Conservation (phyloP, 2,888 invertebrate species). For the Cerceris rybyensis region DNA sequence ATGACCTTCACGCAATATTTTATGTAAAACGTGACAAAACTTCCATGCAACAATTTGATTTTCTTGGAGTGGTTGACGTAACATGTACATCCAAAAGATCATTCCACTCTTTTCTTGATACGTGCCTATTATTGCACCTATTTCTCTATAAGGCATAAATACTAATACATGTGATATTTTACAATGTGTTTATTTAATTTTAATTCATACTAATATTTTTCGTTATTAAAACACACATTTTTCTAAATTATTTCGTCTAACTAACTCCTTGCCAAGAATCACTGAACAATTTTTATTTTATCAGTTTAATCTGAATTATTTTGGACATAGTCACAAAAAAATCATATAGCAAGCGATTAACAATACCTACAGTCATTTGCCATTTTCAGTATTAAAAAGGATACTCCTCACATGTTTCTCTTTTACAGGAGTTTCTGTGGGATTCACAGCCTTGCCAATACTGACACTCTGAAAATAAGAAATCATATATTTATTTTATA, state of each 20-base stretch:
- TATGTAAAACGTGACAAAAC: slow-evolving; percentile 98
- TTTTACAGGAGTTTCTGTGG: slow-evolving; percentile 96
- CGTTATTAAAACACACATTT: not conserved
- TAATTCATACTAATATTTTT: not conserved
- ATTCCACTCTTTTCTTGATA: slow-evolving; percentile 95
- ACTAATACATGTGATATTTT: not conserved
- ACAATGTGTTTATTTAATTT: slow-evolving; percentile 7
- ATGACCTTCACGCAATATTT: slow-evolving; percentile 97
- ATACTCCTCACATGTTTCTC: slow-evolving; percentile 98
- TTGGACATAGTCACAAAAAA: too few species aligned
- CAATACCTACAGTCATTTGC: not conserved
- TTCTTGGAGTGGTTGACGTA: slow-evolving; percentile 91
- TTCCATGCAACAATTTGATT: slow-evolving; percentile 99
- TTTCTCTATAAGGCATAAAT: slow-evolving; percentile 49
- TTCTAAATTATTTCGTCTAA: not conserved
- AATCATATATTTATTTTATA: slow-evolving; percentile 19
- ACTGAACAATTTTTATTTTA: too few species aligned
- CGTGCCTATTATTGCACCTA: slow-evolving; percentile 95
- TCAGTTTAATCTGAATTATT: too few species aligned
- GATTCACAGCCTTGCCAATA: slow-evolving; percentile 96
- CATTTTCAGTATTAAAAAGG: slow-evolving; percentile 73
- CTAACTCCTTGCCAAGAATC: slow-evolving; percentile 11
- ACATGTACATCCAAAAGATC: slow-evolving; percentile 92
- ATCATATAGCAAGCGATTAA: too few species aligned
- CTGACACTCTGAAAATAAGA: slow-evolving; percentile 87